phyloP scores from a whole-genome alignment of 2,888 invertebrate species.

The Junonia oenone region DNA sequence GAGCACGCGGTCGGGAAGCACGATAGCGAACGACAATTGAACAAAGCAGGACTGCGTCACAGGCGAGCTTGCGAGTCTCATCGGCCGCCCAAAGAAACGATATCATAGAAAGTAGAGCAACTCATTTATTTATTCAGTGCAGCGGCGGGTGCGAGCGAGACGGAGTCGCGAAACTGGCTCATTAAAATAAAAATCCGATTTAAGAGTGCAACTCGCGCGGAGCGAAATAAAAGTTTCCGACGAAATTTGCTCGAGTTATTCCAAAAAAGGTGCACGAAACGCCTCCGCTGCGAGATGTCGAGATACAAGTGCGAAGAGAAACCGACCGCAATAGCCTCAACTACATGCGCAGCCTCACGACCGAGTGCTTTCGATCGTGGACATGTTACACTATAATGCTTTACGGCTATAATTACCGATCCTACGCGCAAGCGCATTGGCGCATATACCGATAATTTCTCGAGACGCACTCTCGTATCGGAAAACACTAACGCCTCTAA shows the following conservation, averaged over 20 bases:
- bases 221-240: slow-evolving; percentile 71
- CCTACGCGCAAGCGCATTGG: slow-evolving; percentile 21
- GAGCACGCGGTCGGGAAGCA: slow-evolving; percentile 31
- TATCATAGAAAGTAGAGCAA: slow-evolving; percentile 79
- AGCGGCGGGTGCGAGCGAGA: slow-evolving; percentile 68
- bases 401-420: slow-evolving; percentile 32
- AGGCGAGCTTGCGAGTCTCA: slow-evolving; percentile 45
- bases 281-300: slow-evolving; percentile 62
- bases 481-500: slow-evolving; percentile 34
- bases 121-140: slow-evolving; percentile 77
- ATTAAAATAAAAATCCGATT: slow-evolving; percentile 78
- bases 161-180: slow-evolving; percentile 64
- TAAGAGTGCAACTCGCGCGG: slow-evolving; percentile 70
- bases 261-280: slow-evolving; percentile 73
- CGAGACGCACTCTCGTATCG: slow-evolving; percentile 28
- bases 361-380: slow-evolving; percentile 47
- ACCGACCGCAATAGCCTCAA: slow-evolving; percentile 66
- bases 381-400: slow-evolving; percentile 32
- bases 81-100: slow-evolving; percentile 70
- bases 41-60: slow-evolving; percentile 35
- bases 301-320: slow-evolving; percentile 69
- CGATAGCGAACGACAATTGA: slow-evolving; percentile 25
- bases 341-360: slow-evolving; percentile 37
- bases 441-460: slow-evolving; percentile 24
- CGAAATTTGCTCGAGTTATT: slow-evolving; percentile 78